These are phyloP conservation scores for Triplophysa tibetana DNA, from an alignment of 2,113 vertebrate genomes.

Conservation along the genomic window DNA sequence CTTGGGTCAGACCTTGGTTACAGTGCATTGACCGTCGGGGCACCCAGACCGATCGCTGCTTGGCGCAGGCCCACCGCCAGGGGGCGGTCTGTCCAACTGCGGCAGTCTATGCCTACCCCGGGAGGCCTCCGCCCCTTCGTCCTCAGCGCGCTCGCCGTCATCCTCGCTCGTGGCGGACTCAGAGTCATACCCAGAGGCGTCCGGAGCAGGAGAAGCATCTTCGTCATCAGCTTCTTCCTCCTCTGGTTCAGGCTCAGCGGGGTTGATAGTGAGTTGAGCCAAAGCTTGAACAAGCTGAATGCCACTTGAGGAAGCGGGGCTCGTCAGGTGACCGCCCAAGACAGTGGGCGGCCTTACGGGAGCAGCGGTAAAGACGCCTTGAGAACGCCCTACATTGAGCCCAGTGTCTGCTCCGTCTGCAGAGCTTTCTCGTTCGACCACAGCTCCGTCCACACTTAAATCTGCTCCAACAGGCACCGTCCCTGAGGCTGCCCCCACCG, in stretches of 20 bases:
- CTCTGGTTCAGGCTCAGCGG: constrained; percentile 70
- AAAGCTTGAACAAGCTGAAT: constrained; percentile 83
- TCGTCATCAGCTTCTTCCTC: constrained; percentile 75
- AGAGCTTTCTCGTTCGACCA: constrained; percentile 79
- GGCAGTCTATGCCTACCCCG: constrained; percentile 79
- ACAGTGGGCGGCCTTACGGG: constrained; percentile 77
- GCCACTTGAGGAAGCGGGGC: constrained; percentile 68
- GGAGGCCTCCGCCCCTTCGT: constrained; percentile 70
- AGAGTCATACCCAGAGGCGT: constrained; percentile 79
- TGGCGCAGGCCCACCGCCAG: constrained; percentile 55
- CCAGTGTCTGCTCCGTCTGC: constrained; percentile 86
- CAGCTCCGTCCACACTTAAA: constrained; percentile 51
- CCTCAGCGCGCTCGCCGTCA: constrained; percentile 70
- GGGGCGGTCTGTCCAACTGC: constrained; percentile 63
- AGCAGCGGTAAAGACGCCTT: constrained; percentile 63
- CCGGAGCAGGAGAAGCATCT: constrained; percentile 67
- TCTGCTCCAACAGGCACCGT: constrained; percentile 38
- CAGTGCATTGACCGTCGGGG: constrained; percentile 93
- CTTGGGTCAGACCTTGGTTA: constrained; percentile 86
- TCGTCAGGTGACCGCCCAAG: constrained; percentile 80
- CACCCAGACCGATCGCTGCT: constrained; percentile 80
- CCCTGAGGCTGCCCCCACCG: constrained; percentile 48
- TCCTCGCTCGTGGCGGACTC: constrained; percentile 84
- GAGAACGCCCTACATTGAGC: constrained; percentile 56
- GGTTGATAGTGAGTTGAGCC: constrained; percentile 83